Evolutionary conservation across 2,888 invertebrate genomes (phyloP).

Genomic region (Aleiodes testaceus): DNA sequence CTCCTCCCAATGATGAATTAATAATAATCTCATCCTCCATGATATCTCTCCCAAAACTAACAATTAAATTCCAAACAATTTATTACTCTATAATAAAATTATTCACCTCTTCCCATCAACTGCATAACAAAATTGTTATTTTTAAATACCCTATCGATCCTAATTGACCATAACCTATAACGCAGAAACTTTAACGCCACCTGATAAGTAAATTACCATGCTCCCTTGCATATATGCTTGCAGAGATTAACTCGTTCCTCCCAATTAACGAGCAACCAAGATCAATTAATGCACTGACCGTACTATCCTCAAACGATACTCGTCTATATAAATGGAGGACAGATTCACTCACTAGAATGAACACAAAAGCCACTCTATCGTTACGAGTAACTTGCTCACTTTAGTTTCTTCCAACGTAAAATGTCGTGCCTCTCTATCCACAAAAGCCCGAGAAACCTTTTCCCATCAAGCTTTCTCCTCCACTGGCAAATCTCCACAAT

Average conservation of each 20-base stretch:
- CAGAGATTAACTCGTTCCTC: slow-evolving; percentile 2
- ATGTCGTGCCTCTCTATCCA: slow-evolving; percentile 26
- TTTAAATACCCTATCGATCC: too few species aligned
- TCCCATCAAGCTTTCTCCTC: slow-evolving; percentile 39
- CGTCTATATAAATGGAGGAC: slow-evolving; percentile 7
- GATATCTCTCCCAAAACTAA: too few species aligned
- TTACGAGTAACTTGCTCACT: slow-evolving; percentile 3
- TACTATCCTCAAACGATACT: slow-evolving; percentile 12
- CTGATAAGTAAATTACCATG: slow-evolving; percentile 9
- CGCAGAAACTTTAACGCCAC: background rate
- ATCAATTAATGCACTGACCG: slow-evolving; percentile 24
- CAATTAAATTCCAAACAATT: too few species aligned
- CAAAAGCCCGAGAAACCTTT: slow-evolving; percentile 49
- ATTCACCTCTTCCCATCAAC: too few species aligned
- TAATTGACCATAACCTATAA: background rate
- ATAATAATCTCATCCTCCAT: too few species aligned
- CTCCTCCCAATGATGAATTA: too few species aligned
- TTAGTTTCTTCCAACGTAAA: background rate
- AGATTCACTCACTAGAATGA: background rate
- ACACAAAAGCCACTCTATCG: background rate
- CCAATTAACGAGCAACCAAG: slow-evolving; percentile 8
- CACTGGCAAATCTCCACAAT: slow-evolving; percentile 32
- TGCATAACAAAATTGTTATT: too few species aligned
- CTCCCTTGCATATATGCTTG: background rate
- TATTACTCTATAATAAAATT: too few species aligned